Base-by-base conservation (phyloP, 2,888 invertebrate genomes). In the Callosobruchus maculatus region DNA sequence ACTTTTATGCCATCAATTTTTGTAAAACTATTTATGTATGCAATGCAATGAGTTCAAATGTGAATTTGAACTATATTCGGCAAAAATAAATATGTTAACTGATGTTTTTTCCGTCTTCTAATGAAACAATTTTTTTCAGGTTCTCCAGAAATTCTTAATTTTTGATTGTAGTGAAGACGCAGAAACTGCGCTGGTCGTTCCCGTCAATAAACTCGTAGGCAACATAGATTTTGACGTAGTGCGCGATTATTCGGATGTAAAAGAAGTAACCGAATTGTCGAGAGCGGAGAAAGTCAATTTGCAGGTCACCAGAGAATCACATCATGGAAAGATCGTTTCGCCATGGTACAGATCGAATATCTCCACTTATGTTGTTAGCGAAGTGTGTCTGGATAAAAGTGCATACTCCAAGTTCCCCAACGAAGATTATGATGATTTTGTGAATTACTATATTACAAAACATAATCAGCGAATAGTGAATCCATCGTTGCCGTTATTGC, bases 251-350 rank as follows among this genome's bases (percentile, higher is more conserved):
- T 87, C 87, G 31, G 81, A 74, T 20, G 75, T 86, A 0, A 83
- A 92, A 31, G 85, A 86, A 7, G 85, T 87, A 0, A 80, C 88
- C 0, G 83, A 85, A 21, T 89, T 90, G 0, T 84, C 88, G 0
- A 83, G 87, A 69, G 87, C 88, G 74, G 90, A 92, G 78, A 88
- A 90, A 70, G 82, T 84, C 26, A 83, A 85, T 0, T 84, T 92
- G 71, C 76, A 83, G 0, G 92, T 94, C 13, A 88, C 88, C 0
- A 85, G 88, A 13, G 90, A 92, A 67, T 89, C 89, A 21, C 96
- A 93, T 84, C 88, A 91, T 30, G 89, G 93, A 79, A 90, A 91
- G 69, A 92, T 99, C 0, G 94, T 99, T 0, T 92, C 93, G 75
- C 97, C 98, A 0, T 96, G 95, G 92, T 98, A 98, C 85, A 88